phyloP scores from a whole-genome alignment of 2,113 vertebrate species.

The Indicator indicator region DNA sequence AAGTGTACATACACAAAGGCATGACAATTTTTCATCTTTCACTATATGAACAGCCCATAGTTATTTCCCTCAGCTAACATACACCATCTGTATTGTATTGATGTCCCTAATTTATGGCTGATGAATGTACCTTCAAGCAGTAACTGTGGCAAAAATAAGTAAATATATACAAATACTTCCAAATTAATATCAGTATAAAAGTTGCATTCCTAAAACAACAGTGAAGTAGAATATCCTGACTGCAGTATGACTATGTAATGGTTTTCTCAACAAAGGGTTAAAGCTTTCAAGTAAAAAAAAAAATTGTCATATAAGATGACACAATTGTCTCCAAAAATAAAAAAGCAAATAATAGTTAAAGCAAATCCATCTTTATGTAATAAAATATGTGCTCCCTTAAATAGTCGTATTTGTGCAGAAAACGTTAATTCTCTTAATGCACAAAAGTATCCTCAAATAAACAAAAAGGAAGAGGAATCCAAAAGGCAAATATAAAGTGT shows the following conservation, averaged over 20 bases:
- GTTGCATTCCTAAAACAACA: not conserved
- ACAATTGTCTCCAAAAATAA: not conserved
- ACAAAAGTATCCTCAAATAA: not conserved
- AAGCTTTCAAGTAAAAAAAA: not conserved
- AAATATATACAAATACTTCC: not conserved
- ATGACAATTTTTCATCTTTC: not conserved
- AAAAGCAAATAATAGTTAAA: not conserved
- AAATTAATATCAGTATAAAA: not conserved
- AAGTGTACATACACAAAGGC: fast-evolving
- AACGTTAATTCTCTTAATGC: not conserved
- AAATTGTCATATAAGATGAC: not conserved
- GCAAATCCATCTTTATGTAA: not conserved
- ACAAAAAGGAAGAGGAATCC: not conserved
- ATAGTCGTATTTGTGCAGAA: not conserved
- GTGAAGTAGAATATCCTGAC: not conserved
- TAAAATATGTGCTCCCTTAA: not conserved
- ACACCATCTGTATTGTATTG: not conserved
- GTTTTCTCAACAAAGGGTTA: not conserved
- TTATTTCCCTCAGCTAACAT: not conserved
- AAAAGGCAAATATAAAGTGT: not conserved
- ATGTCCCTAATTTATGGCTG: not conserved
- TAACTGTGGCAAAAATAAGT: not conserved
- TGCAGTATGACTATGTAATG: not conserved
- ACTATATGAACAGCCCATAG: not conserved
- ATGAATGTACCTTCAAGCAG: not conserved